Conservation (phyloP, 2,113 vertebrate species). For the Oreochromis niloticus region DNA sequence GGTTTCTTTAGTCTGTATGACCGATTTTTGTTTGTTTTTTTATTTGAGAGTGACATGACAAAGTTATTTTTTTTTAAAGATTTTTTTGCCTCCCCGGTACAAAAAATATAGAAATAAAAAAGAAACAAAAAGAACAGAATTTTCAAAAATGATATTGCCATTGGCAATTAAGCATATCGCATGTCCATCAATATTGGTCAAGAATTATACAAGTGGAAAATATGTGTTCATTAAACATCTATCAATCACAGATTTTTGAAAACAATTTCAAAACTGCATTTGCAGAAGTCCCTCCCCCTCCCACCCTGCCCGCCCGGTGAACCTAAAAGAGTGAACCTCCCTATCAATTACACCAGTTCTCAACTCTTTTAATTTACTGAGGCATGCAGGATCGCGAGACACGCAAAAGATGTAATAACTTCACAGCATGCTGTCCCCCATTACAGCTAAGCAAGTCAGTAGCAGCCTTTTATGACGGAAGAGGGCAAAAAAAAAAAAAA, state of each 20-base stretch:
- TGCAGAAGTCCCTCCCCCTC: not conserved
- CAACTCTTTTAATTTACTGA: not conserved
- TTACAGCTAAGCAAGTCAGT: not conserved
- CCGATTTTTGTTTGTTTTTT: not conserved
- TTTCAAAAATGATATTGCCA: not conserved
- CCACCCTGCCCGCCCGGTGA: not conserved
- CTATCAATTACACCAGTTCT: not conserved
- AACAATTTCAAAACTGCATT: not conserved
- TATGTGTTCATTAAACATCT: not conserved
- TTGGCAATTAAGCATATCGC: not conserved
- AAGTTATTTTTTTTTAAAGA: rapidly evolving
- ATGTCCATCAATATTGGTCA: not conserved
- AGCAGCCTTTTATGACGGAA: not conserved
- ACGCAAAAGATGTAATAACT: not conserved
- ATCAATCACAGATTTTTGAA: not conserved
- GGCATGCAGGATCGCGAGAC: not conserved
- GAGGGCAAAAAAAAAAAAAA: not conserved
- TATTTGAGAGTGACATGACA: not conserved
- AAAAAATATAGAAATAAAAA: not conserved
- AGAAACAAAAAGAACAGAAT: not conserved
- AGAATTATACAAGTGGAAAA: not conserved
- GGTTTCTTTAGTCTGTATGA: not conserved
- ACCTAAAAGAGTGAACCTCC: not conserved
- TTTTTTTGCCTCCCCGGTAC: not conserved
- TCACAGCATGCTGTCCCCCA: not conserved